Percentiles rank a stretch among this genome's conserved stretches.
These are phyloP conservation scores for Augochlorella aurata DNA, from an alignment of 2,888 invertebrate genomes.

Conservation along the genomic window DNA sequence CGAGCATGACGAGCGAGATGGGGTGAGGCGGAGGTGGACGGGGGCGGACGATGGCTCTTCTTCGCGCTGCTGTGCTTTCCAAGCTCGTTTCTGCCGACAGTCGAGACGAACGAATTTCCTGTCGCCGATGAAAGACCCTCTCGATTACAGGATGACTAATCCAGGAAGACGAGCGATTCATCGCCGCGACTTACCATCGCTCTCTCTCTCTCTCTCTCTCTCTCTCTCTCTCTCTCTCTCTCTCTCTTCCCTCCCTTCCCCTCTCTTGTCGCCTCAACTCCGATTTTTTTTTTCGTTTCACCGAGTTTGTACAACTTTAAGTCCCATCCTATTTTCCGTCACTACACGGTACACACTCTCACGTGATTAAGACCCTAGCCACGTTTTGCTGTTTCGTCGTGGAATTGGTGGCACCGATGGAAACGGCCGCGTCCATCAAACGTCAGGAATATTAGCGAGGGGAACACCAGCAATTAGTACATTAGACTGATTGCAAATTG, in stretches of 20 bases:
- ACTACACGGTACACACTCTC: no score
- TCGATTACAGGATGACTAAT: slow-evolving; percentile 54
- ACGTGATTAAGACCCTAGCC: not conserved
- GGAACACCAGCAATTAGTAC: slow-evolving; percentile 23
- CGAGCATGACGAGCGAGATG: not conserved
- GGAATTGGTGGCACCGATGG: not conserved
- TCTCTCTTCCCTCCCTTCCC: no score
- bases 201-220: no score
- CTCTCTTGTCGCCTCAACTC: not conserved
- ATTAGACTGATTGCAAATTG: slow-evolving; percentile 34
- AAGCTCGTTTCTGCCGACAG: slow-evolving; percentile 23
- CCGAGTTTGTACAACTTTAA: not conserved
- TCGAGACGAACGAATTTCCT: slow-evolving; percentile 51
- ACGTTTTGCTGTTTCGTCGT: not conserved
- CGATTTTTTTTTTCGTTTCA: not conserved
- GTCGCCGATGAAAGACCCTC: slow-evolving; percentile 38
- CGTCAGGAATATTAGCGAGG: slow-evolving; percentile 16
- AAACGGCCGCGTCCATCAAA: slow-evolving; percentile 40
- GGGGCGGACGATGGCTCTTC: not conserved
- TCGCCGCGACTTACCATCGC: slow-evolving; percentile 19
- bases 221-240: no score
- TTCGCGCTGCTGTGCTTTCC: slow-evolving; percentile 23
- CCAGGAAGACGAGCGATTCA: slow-evolving; percentile 45
- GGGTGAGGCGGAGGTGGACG: not conserved
- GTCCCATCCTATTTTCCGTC: not conserved